These are phyloP conservation scores for Macroglossus sobrinus DNA, from an alignment of 2,113 vertebrate species.

Conservation along the genomic window DNA sequence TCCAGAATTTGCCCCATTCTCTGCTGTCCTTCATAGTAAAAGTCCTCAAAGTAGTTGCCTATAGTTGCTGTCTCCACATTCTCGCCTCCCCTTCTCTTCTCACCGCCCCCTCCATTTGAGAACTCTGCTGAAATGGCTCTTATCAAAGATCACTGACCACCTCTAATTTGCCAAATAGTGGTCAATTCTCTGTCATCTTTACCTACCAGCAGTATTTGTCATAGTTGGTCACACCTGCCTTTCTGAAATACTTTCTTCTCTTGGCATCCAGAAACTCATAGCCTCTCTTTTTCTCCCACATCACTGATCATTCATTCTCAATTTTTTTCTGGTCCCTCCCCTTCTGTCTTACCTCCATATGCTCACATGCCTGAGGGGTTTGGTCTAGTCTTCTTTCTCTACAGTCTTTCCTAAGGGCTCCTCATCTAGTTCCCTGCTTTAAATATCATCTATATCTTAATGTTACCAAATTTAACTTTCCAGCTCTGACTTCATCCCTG, in stretches of 20 bases:
- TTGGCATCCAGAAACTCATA: not conserved
- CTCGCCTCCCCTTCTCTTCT: not conserved
- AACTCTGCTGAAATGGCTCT: not conserved
- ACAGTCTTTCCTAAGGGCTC: not conserved
- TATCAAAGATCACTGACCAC: not conserved
- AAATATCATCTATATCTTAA: not conserved
- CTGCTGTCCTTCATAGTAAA: not conserved
- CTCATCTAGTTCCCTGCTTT: not conserved
- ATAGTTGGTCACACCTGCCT: not conserved
- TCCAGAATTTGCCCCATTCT: not conserved
- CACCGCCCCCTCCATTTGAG: not conserved
- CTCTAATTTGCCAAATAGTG: not conserved
- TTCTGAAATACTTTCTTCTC: not conserved
- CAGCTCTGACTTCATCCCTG: not conserved
- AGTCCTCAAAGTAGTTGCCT: not conserved
- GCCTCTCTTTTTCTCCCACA: not conserved
- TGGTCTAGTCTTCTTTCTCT: not conserved
- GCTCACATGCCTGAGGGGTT: not conserved
- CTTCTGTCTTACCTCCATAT: not conserved
- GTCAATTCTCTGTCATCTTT: not conserved
- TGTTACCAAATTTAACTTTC: not conserved
- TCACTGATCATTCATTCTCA: not conserved
- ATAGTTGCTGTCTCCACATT: not conserved
- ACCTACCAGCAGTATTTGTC: not conserved
- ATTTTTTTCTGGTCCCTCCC: not conserved